Evolutionary conservation across 1,140 invertebrate genomes (phyloP).

Genomic region (Microplitis demolitor): DNA sequence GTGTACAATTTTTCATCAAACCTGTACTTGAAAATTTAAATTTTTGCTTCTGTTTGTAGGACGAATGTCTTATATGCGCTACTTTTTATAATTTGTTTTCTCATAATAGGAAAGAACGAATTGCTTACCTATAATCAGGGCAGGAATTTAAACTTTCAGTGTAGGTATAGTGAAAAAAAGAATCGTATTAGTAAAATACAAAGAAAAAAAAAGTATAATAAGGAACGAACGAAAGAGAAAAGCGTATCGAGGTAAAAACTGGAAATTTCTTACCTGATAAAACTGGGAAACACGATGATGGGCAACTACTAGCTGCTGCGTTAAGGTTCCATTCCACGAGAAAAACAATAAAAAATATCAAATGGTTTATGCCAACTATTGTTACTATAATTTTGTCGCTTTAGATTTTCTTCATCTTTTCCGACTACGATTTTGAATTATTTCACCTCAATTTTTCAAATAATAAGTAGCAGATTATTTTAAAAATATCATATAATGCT

Average conservation of each 20-base stretch:
- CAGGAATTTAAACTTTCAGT: no score
- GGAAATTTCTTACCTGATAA: conserved; percentile 10
- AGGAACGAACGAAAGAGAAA: neutral
- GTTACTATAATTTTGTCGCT: neutral
- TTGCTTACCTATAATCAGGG: no score
- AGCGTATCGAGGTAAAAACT: neutral
- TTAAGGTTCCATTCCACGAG: neutral
- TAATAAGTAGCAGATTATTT: no score
- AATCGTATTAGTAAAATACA: no score
- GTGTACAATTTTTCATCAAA: no score
- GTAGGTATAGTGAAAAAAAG: neutral
- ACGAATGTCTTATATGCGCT: no score
- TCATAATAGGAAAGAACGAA: no score
- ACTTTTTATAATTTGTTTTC: no score
- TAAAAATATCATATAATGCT: no score
- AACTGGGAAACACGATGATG: neutral
- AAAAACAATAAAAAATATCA: conserved; percentile 5
- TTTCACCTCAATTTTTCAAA: no score
- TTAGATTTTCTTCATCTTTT: neutral
- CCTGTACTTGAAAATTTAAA: no score
- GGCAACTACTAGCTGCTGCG: neutral
- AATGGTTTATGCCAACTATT: conserved; percentile 12
- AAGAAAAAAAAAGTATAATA: neutral
- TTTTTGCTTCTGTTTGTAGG: no score
- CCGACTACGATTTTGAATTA: neutral